Conservation (phyloP, 37 sponge, comb jelly and placozoan species). For the Oscarella lobularis region DNA sequence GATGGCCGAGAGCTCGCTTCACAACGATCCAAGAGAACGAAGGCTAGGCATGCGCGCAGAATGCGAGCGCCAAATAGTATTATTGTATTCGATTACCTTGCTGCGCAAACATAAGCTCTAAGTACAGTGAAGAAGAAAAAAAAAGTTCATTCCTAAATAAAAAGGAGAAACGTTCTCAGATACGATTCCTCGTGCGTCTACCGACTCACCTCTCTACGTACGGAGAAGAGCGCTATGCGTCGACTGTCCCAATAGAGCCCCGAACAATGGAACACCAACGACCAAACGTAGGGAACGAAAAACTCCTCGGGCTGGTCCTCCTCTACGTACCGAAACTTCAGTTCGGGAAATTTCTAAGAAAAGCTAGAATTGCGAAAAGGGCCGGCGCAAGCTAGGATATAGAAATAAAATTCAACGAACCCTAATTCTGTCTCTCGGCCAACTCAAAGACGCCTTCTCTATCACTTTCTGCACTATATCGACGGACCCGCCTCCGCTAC, state of each 20-base stretch:
- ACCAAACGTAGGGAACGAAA: constrained; percentile 98
- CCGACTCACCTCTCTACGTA: neutral
- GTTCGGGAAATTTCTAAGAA: constrained; percentile 72
- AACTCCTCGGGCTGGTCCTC: constrained; percentile 91
- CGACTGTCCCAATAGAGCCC: neutral
- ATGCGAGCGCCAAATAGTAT: too few relatives aligned
- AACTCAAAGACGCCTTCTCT: constrained; percentile 43
- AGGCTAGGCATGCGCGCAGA: too few relatives aligned
- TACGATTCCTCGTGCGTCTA: too few relatives aligned
- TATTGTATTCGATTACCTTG: too few relatives aligned
- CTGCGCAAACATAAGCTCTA: too few relatives aligned
- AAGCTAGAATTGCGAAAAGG: too few relatives aligned
- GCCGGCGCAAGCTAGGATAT: neutral
- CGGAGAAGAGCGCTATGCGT: neutral
- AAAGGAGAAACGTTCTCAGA: too few relatives aligned
- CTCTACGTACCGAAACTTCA: constrained; percentile 87
- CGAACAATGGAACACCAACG: constrained; percentile 28
- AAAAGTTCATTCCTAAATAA: too few relatives aligned
- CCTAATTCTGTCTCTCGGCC: constrained; percentile 73
- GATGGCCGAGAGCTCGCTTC: too few relatives aligned
- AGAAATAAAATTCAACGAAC: constrained; percentile 22
- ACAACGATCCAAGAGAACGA: too few relatives aligned
- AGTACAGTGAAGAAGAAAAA: too few relatives aligned
- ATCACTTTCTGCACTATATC: constrained; percentile 57
- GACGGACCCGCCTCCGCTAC: constrained; percentile 52